phyloP scores from a whole-genome alignment of 1,140 invertebrate genomes.

The Drosophila pectinifera region DNA sequence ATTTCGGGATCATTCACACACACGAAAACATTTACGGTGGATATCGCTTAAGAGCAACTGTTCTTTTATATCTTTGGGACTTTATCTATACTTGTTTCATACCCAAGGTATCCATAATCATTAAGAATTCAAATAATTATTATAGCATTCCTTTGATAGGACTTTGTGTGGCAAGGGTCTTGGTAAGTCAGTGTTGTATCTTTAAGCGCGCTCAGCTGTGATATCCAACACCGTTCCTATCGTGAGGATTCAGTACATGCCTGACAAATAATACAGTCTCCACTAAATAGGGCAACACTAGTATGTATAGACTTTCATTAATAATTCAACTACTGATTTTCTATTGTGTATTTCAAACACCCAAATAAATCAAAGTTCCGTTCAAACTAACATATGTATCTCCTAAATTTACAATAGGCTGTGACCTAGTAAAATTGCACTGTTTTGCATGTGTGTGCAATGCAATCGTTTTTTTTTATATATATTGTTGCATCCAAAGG shows the following conservation, averaged over 20 bases:
- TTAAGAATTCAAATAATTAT: too few species aligned
- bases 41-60: neutral
- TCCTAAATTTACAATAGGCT: conserved; percentile 2
- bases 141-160: too few species aligned
- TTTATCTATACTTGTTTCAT: too few species aligned
- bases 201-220: too few species aligned
- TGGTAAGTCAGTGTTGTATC: too few species aligned
- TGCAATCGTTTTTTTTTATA: neutral
- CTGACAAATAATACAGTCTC: too few species aligned
- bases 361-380: neutral
- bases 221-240: too few species aligned
- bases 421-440: conserved; percentile 29
- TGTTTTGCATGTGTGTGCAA: conserved; percentile 22
- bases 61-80: neutral
- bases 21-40: neutral
- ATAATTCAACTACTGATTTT: neutral
- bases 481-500: conserved; percentile 8
- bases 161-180: too few species aligned
- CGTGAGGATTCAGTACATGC: too few species aligned
- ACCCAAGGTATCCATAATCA: too few species aligned
- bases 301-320: neutral
- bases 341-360: neutral
- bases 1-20: conserved; percentile 25
- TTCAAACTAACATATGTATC: neutral
- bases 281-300: too few species aligned